Conservation (phyloP, 35 echinoderm and acorn worm genomes). For the Lytechinus pictus region DNA sequence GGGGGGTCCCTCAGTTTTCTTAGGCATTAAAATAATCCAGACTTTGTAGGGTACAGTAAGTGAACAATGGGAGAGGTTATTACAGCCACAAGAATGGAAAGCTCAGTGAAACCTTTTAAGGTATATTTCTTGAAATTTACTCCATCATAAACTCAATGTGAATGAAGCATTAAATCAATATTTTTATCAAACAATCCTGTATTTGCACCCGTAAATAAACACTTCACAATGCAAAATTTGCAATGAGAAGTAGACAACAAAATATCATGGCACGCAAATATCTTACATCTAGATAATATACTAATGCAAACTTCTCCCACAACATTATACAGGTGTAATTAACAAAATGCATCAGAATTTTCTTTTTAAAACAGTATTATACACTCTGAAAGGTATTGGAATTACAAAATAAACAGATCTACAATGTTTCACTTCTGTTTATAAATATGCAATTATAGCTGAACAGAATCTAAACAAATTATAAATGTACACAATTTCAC, state of each 20-base stretch:
- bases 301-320: neutral
- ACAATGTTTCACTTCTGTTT: neutral
- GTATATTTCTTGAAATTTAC: neutral
- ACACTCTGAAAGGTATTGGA: conserved; percentile 3
- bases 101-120: neutral
- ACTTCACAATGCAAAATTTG: neutral
- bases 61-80: too few relatives aligned
- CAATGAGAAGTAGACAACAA: neutral
- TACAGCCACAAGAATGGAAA: neutral
- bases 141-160: conserved; percentile 2
- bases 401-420: neutral
- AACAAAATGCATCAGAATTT: neutral
- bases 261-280: neutral
- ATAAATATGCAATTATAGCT: neutral
- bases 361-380: neutral
- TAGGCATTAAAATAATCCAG: too few relatives aligned
- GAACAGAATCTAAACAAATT: neutral
- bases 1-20: too few relatives aligned
- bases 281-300: neutral
- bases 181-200: conserved; percentile 20
- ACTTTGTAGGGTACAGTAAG: too few relatives aligned
- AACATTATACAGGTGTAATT: neutral
- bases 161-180: neutral
- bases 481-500: neutral
- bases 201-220: conserved; percentile 13